Percentiles rank a stretch among this genome's conserved stretches.
phyloP scores from a whole-genome alignment of 2,888 invertebrate species.

The Euplexia lucipara region DNA sequence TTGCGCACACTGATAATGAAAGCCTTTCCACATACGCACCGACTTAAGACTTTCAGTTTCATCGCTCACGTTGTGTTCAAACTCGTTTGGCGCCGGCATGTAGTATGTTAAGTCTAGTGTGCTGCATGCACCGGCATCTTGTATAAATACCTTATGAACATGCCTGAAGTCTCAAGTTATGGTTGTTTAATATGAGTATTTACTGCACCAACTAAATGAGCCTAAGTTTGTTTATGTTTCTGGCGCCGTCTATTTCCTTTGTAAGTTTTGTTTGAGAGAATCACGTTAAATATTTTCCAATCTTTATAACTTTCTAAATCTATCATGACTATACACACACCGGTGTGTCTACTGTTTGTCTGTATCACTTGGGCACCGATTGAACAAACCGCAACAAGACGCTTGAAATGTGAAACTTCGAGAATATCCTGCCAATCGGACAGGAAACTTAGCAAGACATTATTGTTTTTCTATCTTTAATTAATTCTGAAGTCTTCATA shows the following conservation, averaged over 20 bases:
- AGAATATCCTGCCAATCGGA: not conserved
- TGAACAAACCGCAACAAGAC: not conserved
- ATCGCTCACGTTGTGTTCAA: constrained; percentile 30
- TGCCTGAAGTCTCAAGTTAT: constrained; percentile 3
- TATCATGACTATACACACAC: not conserved
- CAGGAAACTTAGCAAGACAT: not conserved
- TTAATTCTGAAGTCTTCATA: too few species aligned
- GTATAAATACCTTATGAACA: constrained; percentile 25
- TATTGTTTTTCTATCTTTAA: too few species aligned
- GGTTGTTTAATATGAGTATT: not conserved
- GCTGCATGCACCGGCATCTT: constrained; percentile 13
- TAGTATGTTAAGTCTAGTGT: constrained; percentile 32
- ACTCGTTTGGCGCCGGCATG: constrained; percentile 49
- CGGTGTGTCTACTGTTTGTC: not conserved
- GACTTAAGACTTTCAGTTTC: constrained; percentile 66
- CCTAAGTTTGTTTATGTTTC: constrained; percentile 23
- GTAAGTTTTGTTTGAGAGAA: not conserved
- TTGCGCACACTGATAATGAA: constrained; percentile 49
- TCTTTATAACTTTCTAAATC: not conserved
- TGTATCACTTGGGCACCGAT: not conserved
- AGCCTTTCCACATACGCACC: constrained; percentile 52
- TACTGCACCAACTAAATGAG: constrained; percentile 9
- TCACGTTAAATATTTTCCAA: not conserved
- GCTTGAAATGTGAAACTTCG: not conserved
- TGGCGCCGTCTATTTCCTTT: not conserved